These are phyloP conservation scores for Acanthococcus lagerstroemiae DNA, from an alignment of 2,888 invertebrate genomes.

Conservation along the genomic window DNA sequence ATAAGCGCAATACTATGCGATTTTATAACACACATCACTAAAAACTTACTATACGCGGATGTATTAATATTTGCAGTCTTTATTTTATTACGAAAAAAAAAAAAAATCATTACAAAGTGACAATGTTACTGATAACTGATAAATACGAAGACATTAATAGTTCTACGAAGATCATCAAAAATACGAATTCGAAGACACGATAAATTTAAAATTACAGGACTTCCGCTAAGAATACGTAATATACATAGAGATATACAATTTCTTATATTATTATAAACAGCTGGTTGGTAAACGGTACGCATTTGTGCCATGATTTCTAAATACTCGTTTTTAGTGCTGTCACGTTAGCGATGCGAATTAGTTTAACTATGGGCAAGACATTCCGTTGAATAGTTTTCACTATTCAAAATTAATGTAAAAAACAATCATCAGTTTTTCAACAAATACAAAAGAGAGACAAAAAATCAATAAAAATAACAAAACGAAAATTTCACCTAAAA, in stretches of 20 bases:
- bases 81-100: conserved; percentile 22
- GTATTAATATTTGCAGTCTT: conserved; percentile 17
- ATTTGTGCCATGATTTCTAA: no score
- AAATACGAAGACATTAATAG: not conserved
- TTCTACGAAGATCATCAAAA: no score
- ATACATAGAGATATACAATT: conserved; percentile 7
- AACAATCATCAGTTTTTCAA: no score
- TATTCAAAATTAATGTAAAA: not conserved
- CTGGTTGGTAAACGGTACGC: no score
- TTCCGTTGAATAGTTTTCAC: not conserved
- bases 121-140: conserved; percentile 19
- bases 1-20: not conserved
- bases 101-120: conserved; percentile 23
- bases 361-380: no score
- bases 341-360: no score
- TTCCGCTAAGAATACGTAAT: conserved; percentile 18
- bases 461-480: conserved; percentile 1
- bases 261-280: no score
- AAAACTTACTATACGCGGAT: no score
- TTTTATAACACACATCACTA: not conserved
- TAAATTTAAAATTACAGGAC: no score
- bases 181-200: no score
- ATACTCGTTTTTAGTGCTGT: no score
- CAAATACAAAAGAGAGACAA: conserved; percentile 11
- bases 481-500: conserved; percentile 2